Base-by-base conservation (phyloP, 2,888 invertebrate species). In the Ypsolopha sequella region DNA sequence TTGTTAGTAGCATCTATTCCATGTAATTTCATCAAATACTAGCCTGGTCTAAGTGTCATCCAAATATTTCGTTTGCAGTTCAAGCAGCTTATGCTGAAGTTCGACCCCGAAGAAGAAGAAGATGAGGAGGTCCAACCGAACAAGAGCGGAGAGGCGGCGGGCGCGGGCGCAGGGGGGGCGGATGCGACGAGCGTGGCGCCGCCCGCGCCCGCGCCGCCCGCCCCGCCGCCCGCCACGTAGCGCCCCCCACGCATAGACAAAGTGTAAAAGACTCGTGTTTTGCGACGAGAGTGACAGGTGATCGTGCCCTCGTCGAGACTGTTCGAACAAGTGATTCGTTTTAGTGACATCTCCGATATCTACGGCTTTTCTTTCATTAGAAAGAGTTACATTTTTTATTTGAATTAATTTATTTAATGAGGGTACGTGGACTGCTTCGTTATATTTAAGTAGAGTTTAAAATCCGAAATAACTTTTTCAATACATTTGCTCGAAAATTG, bases 51-150 rank as follows among this genome's bases (percentile, higher is more conserved):
- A 8, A 8, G 9, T 44, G 24, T 13, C 46, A 10, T 14, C 62
- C 84, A 55, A 87, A 85, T 54, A 53, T 62, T 63, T 60, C 54
- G 53, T 70, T 77, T 56, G 13, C 72, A 93, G 93, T 95, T 95
- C 70, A 95, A 95, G 73, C 93, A 94, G 65, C 76, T 95, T 55
- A 94, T 95, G 92, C 86, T 95, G 58, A 94, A 93, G 75, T 89
- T 94, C 69, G 95, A 95, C 73, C 92, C 92, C 33, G 93, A 93
- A 58, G 92, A 93, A 61, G 91, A 91, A 52, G 94, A 93, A 64
- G 93, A 93, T 50, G 92, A 92, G 57, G 92, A 92, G 54, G 88
- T 55, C 48, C 58, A 56, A 41, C 54, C 60, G 51, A 56, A 57
- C 52, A 60, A 54, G 41, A 55, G 59, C 54, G 51, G 59, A 33